Percentiles rank a stretch among this genome's conserved stretches.
These are phyloP conservation scores for Enteromius afrohamiltoni DNA, from an alignment of 2,797 vertebrate species.

Conservation along the genomic window DNA sequence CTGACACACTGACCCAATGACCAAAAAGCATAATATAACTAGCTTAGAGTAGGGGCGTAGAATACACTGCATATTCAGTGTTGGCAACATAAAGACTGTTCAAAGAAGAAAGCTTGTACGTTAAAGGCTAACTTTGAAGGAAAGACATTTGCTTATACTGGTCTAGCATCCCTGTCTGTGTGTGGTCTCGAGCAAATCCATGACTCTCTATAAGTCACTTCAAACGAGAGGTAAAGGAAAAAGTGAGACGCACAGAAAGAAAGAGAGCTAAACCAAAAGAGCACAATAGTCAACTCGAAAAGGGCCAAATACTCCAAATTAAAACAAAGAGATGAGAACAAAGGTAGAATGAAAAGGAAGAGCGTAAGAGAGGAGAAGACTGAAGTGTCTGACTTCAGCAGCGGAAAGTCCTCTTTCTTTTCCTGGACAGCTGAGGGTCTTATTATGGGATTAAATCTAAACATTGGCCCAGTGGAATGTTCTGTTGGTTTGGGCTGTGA, in stretches of 20 bases:
- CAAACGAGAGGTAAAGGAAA: conserved; percentile 48
- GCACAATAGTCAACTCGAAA: conserved; percentile 33
- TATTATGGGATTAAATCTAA: conserved; percentile 86
- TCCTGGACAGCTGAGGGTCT: conserved; percentile 84
- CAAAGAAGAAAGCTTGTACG: background rate
- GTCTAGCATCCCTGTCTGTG: conserved; percentile 39
- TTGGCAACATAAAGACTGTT: background rate
- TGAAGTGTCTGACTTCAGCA: conserved; percentile 68
- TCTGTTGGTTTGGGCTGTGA: conserved; percentile 58
- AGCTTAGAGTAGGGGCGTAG: no score
- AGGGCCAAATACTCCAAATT: conserved; percentile 62
- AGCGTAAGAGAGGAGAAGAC: conserved; percentile 50
- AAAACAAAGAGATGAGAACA: conserved; percentile 50
- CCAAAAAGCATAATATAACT: background rate
- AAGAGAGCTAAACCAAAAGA: conserved; percentile 46
- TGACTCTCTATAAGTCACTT: conserved; percentile 62
- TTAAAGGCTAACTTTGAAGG: background rate
- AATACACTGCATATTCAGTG: background rate
- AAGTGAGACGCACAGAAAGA: conserved; percentile 47
- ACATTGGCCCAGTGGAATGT: conserved; percentile 80
- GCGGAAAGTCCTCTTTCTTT: conserved; percentile 81
- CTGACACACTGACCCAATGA: background rate
- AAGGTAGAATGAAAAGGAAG: conserved; percentile 45
- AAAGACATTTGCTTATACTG: conserved; percentile 39
- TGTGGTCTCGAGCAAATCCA: conserved; percentile 62